Base-by-base conservation (phyloP, 2,113 vertebrate species). In the Gallinago paraguaiae region DNA sequence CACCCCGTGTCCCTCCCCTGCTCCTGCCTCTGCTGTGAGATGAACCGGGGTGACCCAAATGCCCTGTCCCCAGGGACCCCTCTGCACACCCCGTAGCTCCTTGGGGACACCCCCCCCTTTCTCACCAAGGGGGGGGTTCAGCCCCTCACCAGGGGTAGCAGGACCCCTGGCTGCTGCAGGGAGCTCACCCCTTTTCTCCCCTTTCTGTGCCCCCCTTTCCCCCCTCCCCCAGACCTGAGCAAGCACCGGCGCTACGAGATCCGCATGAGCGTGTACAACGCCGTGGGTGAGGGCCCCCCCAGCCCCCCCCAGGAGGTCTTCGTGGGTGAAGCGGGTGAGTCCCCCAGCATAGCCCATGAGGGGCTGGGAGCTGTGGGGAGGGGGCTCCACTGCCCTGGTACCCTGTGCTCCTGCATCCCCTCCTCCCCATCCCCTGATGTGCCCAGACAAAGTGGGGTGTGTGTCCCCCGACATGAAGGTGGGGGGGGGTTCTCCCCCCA, bases 231-330 rank as follows among this genome's bases (percentile, higher is more conserved):
- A 99, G 99, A 99, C 96, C 98, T 99, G 59, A 99, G 97, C 97
- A 99, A 99, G 95, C 99, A 99, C 97, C 98, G 98, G 90, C 99
- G 99, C 81, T 99, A 99, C 1, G 99, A 99, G 97, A 99, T 99
- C 90, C 98, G 99, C 43, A 98, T 99, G 98, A 99, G 98, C 4
- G 98, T 99, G 45, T 99, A 98, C 98, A 99, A 99, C 0, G 98
- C 99, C 0, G 99, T 98, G 93, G 99, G 99, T 0, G 99, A 99
- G 91, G 99, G 99, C 0, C 99, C 99, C 28, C 96, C 97, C 96
- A 99, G 99, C 72, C 79, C 99, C 1, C 99, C 99, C 0, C 98
- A 99, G 85, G 99, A 99, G 96, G 99, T 99, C 91, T 99, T 99
- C 4, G 99, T 99, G 2, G 99, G 99, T 11, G 99, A 99, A 94